These are phyloP conservation scores for Aproaerema taeniolella DNA, from an alignment of 2,888 invertebrate species.

Conservation along the genomic window DNA sequence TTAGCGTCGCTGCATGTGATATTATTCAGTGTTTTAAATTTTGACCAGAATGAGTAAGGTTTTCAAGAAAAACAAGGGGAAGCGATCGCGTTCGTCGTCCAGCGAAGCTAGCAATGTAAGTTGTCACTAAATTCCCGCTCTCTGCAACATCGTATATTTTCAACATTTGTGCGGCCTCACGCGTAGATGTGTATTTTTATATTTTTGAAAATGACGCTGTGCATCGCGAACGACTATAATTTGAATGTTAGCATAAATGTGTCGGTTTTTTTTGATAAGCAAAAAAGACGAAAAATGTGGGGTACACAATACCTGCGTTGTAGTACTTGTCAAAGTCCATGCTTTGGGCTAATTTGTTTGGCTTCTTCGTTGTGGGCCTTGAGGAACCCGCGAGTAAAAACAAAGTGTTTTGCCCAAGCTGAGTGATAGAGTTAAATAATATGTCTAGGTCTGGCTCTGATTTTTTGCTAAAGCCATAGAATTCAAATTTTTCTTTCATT, in stretches of 20 bases:
- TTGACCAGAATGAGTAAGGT: slow-evolving; percentile 45
- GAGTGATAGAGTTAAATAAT: not conserved
- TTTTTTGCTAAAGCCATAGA: too few relatives aligned
- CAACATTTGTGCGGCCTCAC: slow-evolving; percentile 38
- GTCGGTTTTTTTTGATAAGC: too few relatives aligned
- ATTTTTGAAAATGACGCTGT: slow-evolving; percentile 21
- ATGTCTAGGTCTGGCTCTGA: too few relatives aligned
- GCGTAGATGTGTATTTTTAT: slow-evolving; percentile 43
- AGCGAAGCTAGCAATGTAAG: slow-evolving; percentile 52
- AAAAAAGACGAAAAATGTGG: too few relatives aligned
- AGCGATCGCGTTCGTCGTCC: slow-evolving; percentile 41
- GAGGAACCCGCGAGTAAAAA: too few relatives aligned
- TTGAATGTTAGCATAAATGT: slow-evolving; percentile 4
- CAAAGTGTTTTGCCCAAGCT: not conserved
- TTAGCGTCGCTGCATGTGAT: slow-evolving; percentile 21
- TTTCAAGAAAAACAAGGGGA: slow-evolving; percentile 43
- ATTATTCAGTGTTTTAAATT: slow-evolving; percentile 17
- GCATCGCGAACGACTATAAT: slow-evolving; percentile 21
- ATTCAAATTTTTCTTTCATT: not conserved
- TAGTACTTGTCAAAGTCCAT: slow-evolving; percentile 26
- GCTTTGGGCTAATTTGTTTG: slow-evolving; percentile 13
- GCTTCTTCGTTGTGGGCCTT: not conserved
- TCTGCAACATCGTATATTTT: slow-evolving; percentile 33
- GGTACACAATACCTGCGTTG: slow-evolving; percentile 1
- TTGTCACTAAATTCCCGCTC: slow-evolving; percentile 53